Conservation (phyloP, 92 coral and sea anemone genomes). For the Phenganax marumi region DNA sequence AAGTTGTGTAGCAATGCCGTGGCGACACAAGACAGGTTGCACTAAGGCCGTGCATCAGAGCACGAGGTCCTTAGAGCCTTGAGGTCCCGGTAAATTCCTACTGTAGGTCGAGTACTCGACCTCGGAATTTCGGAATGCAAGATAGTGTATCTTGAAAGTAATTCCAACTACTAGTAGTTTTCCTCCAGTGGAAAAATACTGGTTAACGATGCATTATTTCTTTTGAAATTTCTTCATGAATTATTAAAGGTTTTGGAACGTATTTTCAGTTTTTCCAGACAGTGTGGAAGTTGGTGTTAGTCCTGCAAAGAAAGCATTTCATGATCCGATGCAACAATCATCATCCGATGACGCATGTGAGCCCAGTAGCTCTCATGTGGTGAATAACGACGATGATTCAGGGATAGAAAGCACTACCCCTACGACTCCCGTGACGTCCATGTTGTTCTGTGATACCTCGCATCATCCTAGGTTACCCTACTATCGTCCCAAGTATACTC, state of each 20-base stretch:
- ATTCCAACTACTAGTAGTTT: too few species aligned
- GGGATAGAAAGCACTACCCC: slow-evolving; percentile 71
- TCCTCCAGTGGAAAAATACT: neutral
- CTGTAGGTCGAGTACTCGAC: too few species aligned
- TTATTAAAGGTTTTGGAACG: neutral
- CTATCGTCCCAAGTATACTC: slow-evolving; percentile 86
- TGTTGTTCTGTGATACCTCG: slow-evolving; percentile 75
- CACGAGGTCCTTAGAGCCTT: too few species aligned
- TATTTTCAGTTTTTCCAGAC: slow-evolving; percentile 66
- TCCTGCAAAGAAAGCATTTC: slow-evolving; percentile 84
- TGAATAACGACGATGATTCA: slow-evolving; percentile 68
- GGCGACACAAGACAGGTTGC: too few species aligned
- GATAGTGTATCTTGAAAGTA: too few species aligned
- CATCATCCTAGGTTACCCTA: slow-evolving; percentile 62
- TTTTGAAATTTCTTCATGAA: neutral
- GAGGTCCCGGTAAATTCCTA: too few species aligned
- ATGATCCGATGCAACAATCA: slow-evolving; percentile 61
- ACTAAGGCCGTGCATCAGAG: too few species aligned
- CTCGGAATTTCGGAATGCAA: too few species aligned
- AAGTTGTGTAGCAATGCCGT: too few species aligned
- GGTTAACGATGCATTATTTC: neutral
- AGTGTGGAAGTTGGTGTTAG: slow-evolving; percentile 90
- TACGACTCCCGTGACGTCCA: slow-evolving; percentile 61
- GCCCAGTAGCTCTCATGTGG: slow-evolving; percentile 76
- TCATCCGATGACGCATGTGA: slow-evolving; percentile 83